These are phyloP conservation scores for Pipra filicauda DNA, from an alignment of 2,113 vertebrate genomes.

Conservation along the genomic window DNA sequence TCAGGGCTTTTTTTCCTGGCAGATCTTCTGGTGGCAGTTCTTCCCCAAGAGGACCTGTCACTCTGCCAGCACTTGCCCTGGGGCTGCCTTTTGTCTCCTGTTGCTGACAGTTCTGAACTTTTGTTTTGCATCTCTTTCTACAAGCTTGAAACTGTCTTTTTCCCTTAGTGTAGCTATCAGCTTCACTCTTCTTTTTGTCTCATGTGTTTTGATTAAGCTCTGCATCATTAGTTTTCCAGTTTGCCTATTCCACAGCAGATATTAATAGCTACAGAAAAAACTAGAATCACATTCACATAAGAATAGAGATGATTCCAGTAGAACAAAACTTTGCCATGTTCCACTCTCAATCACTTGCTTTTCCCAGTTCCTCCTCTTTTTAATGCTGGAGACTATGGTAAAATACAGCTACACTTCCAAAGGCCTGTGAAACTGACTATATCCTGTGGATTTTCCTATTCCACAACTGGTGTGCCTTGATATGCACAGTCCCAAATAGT, in stretches of 20 bases:
- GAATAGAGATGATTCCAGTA: background rate
- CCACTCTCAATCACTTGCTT: background rate
- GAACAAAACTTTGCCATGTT: background rate
- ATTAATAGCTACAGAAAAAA: background rate
- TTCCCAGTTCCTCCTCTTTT: background rate
- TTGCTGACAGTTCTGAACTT: conserved; percentile 8
- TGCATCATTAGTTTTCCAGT: background rate
- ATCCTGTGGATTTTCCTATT: background rate
- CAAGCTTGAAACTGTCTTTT: background rate
- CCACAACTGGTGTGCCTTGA: background rate
- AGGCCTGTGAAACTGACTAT: background rate
- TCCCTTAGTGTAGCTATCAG: background rate
- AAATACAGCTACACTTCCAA: background rate
- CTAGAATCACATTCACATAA: background rate
- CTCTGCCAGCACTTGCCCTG: background rate
- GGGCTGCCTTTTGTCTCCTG: conserved; percentile 3
- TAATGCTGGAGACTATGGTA: background rate
- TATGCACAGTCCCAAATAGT: background rate
- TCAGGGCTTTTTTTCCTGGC: background rate
- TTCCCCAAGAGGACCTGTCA: background rate
- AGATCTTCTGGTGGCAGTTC: background rate
- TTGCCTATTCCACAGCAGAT: background rate
- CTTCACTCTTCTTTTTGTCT: background rate
- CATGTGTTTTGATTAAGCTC: background rate
- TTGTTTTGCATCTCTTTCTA: background rate